These are phyloP conservation scores for Nasonia longicornis DNA, from an alignment of 1,140 invertebrate genomes.

Conservation along the genomic window DNA sequence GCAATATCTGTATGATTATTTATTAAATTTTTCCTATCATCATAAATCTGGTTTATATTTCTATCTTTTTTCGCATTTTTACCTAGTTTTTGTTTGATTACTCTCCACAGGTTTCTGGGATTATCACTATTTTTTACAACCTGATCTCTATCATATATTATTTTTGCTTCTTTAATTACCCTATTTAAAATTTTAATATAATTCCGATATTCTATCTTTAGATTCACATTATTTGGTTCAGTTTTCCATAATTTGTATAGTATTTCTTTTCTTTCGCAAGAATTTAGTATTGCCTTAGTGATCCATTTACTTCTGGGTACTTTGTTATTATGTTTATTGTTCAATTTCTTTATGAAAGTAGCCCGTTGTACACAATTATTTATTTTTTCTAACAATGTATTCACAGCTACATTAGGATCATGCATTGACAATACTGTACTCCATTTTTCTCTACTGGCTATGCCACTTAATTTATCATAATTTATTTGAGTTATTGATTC, in stretches of 20 bases:
- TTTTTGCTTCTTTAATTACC: neutral
- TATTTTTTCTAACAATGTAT: neutral
- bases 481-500: neutral
- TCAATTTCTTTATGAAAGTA: neutral
- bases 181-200: too few relatives aligned
- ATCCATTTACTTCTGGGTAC: neutral
- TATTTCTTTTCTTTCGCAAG: neutral
- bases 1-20: too few relatives aligned
- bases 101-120: too few relatives aligned
- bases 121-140: too few relatives aligned
- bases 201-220: too few relatives aligned
- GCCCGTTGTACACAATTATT: neutral
- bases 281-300: neutral
- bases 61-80: too few relatives aligned
- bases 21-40: too few relatives aligned
- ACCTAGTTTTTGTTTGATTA: too few relatives aligned
- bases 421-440: neutral
- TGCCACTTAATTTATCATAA: neutral
- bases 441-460: neutral
- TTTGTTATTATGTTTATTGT: neutral
- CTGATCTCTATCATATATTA: neutral
- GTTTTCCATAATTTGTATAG: neutral
- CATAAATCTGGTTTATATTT: too few relatives aligned
- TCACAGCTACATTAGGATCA: neutral
- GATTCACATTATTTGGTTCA: neutral